A percentile compares a stretch with the other conserved stretches of the same genome.
phyloP scores from a whole-genome alignment of 2,888 invertebrate species.

The Eilema sororculum region DNA sequence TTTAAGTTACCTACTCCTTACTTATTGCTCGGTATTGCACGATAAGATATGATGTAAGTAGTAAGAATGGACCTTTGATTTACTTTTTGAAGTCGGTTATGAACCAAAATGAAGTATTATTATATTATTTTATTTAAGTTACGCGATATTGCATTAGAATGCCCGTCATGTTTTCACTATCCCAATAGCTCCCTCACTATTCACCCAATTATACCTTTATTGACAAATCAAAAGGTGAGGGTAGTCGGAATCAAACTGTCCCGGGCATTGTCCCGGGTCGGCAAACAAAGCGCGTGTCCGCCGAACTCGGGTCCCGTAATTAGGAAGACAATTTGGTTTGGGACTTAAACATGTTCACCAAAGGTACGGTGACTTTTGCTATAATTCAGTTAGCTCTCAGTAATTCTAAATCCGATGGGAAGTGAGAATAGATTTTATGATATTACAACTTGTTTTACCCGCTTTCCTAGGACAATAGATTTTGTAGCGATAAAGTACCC shows the following conservation, averaged over 20 bases:
- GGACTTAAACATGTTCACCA: conserved; percentile 28
- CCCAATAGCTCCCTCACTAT: background rate
- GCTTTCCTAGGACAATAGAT: background rate
- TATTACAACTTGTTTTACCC: background rate
- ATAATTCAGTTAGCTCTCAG: conserved; percentile 19
- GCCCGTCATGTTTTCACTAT: background rate
- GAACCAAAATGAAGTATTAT: too few species aligned
- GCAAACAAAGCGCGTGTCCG: conserved; percentile 47
- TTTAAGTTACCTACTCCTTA: too few species aligned
- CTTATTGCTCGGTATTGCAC: too few species aligned
- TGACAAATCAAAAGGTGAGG: conserved; percentile 46
- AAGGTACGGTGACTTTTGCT: conserved; percentile 25
- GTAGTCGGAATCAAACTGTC: conserved; percentile 44
- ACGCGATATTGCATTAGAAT: background rate
- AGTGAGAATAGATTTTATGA: background rate
- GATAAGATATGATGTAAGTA: too few species aligned
- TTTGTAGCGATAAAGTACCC: conserved; percentile 4
- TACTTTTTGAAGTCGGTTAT: too few species aligned
- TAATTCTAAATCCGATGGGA: background rate
- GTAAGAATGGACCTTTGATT: too few species aligned
- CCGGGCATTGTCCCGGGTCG: conserved; percentile 39
- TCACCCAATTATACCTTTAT: conserved; percentile 18
- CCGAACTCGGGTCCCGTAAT: conserved; percentile 47
- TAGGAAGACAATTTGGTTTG: conserved; percentile 52
- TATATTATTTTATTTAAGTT: too few species aligned